These are phyloP conservation scores for Plagodis dolabraria DNA, from an alignment of 2,888 invertebrate species.

Conservation along the genomic window DNA sequence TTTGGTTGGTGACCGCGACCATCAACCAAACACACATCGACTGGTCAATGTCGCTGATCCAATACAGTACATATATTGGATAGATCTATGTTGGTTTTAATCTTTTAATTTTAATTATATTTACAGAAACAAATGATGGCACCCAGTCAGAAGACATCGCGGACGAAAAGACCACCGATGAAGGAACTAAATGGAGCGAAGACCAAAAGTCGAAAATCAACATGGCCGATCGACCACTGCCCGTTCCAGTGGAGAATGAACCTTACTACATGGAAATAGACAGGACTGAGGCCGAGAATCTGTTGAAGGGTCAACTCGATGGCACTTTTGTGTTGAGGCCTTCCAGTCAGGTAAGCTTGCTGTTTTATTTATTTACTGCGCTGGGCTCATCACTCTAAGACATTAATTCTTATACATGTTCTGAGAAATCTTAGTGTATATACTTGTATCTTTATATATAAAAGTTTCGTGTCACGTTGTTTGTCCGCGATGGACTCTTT, in stretches of 20 bases:
- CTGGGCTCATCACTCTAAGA: no score
- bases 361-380: no score
- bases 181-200: slow-evolving; percentile 45
- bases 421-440: no score
- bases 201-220: slow-evolving; percentile 48
- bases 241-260: slow-evolving; percentile 81
- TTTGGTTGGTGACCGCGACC: no score
- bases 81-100: no score
- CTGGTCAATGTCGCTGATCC: no score
- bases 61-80: no score
- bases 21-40: no score
- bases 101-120: not conserved
- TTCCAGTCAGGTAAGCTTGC: slow-evolving; percentile 70
- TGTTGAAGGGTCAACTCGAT: slow-evolving; percentile 83
- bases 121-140: slow-evolving; percentile 69
- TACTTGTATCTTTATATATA: no score
- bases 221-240: slow-evolving; percentile 79
- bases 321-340: slow-evolving; percentile 86
- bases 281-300: slow-evolving; percentile 77
- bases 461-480: no score
- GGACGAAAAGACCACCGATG: slow-evolving; percentile 36
- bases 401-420: no score
- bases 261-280: slow-evolving; percentile 84
- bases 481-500: no score
- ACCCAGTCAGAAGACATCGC: slow-evolving; percentile 63